These are phyloP conservation scores for Coelopa frigida DNA, from an alignment of 1,140 invertebrate genomes.

Conservation along the genomic window DNA sequence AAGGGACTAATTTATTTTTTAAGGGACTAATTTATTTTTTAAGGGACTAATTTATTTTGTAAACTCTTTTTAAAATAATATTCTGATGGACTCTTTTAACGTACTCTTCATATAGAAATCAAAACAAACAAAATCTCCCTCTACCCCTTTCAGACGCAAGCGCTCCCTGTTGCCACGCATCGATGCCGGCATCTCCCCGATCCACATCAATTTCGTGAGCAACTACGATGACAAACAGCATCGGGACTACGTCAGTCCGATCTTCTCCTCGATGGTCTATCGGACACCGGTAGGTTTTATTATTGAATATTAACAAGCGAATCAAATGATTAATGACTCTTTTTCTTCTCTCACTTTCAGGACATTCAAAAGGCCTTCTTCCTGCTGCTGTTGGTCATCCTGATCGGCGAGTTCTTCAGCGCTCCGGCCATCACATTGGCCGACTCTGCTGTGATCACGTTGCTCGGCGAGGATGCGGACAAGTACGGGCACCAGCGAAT, in stretches of 20 bases:
- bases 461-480: slow-evolving; percentile 86
- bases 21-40: too few relatives aligned
- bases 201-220: slow-evolving; percentile 67
- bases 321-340: background rate
- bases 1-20: too few relatives aligned
- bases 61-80: too few relatives aligned
- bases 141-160: slow-evolving; percentile 19
- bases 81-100: too few relatives aligned
- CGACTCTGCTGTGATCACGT: slow-evolving; percentile 85
- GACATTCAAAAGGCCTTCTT: slow-evolving; percentile 97
- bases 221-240: slow-evolving; percentile 76
- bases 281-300: slow-evolving; percentile 47
- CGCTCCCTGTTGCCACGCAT: slow-evolving; percentile 32
- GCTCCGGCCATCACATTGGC: slow-evolving; percentile 96
- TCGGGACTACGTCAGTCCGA: slow-evolving; percentile 77
- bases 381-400: slow-evolving; percentile 80
- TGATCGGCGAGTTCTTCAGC: slow-evolving; percentile 96
- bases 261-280: slow-evolving; percentile 92
- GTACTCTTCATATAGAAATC: too few relatives aligned
- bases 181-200: slow-evolving; percentile 62
- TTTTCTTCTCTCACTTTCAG: slow-evolving; percentile 43
- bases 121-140: background rate
- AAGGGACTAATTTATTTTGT: too few relatives aligned
- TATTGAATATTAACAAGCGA: background rate
- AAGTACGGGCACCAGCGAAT: slow-evolving; percentile 94